Evolutionary conservation across 1,140 invertebrate genomes (phyloP).

Genomic region (Maconellicoccus hirsutus): DNA sequence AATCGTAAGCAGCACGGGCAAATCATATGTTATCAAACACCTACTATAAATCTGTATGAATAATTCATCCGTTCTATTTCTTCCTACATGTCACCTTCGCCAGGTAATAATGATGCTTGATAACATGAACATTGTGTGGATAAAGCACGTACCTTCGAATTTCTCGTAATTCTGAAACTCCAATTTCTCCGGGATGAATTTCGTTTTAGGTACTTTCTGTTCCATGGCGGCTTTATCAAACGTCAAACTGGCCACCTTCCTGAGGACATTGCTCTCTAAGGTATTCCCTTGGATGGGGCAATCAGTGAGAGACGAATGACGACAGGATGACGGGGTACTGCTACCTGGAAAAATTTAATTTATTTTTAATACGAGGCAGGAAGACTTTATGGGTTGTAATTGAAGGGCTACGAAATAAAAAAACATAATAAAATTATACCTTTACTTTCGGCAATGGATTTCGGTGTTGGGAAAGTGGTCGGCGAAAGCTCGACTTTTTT

Average conservation of each 20-base stretch:
- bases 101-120: too few species aligned
- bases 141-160: conserved; percentile 81
- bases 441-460: background rate
- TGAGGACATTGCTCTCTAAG: background rate
- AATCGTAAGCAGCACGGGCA: too few species aligned
- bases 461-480: background rate
- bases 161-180: conserved; percentile 72
- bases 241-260: conserved; percentile 26
- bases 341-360: background rate
- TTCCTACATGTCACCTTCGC: conserved; percentile 1
- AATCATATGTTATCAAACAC: background rate
- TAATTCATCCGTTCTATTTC: background rate
- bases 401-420: too few species aligned
- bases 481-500: conserved; percentile 12
- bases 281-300: background rate
- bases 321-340: background rate
- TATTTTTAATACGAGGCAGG: too few species aligned
- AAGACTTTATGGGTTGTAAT: too few species aligned
- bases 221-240: conserved; percentile 69
- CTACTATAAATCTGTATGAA: background rate
- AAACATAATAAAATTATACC: too few species aligned
- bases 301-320: background rate
- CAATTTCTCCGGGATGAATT: conserved; percentile 69
- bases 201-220: conserved; percentile 49
- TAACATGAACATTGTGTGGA: too few species aligned